Evolutionary conservation across 2,113 vertebrate genomes (phyloP).

Genomic region (Hippoglossus stenolepis): DNA sequence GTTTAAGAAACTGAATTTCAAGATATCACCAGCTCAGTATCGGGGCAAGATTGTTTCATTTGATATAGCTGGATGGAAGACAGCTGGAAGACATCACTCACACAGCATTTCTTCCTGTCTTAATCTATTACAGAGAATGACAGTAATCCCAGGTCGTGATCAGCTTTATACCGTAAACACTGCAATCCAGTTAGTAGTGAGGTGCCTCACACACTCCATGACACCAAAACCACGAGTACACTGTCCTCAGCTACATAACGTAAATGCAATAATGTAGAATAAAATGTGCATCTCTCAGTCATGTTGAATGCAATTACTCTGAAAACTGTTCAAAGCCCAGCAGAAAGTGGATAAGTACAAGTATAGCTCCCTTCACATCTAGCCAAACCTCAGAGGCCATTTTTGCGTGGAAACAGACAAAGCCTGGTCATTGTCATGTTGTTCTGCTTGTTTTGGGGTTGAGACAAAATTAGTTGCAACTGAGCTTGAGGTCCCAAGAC

Average conservation of each 20-base stretch:
- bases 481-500: conserved; percentile 72
- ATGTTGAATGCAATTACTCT: conserved; percentile 32
- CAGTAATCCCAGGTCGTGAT: conserved; percentile 83
- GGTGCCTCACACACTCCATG: conserved; percentile 22
- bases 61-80: too few relatives aligned
- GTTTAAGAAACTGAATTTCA: too few relatives aligned
- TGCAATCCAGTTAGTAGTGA: conserved; percentile 60
- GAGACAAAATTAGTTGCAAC: conserved; percentile 76
- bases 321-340: conserved; percentile 42
- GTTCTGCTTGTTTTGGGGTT: conserved; percentile 75
- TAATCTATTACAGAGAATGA: conserved; percentile 71
- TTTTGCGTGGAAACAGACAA: conserved; percentile 69
- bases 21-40: too few relatives aligned
- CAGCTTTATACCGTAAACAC: conserved; percentile 72
- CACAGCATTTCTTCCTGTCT: too few relatives aligned
- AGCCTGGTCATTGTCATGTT: conserved; percentile 76
- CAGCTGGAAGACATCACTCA: not conserved
- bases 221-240: conserved; percentile 22
- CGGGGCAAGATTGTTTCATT: not conserved
- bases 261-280: conserved; percentile 22
- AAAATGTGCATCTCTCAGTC: conserved; percentile 28
- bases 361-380: conserved; percentile 41
- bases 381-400: conserved; percentile 71
- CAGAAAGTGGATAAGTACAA: conserved; percentile 61
- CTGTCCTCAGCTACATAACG: conserved; percentile 18